Evolutionary conservation across 1,140 invertebrate species (phyloP), one percentile per base, ranked within the genome.

Genomic region (Calosoma granatense): DNA sequence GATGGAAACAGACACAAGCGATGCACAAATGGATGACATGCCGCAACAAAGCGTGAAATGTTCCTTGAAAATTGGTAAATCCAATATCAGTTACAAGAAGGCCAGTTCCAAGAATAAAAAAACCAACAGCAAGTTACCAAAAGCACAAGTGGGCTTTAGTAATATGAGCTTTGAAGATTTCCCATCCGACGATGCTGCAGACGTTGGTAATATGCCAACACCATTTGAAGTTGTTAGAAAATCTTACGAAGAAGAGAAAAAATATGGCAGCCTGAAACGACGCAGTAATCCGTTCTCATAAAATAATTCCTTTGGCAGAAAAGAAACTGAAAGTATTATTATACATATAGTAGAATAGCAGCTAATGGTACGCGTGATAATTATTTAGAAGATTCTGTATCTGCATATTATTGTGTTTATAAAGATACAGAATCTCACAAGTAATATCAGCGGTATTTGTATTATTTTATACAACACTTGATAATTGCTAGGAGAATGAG

Each of bases 111-210:
- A 70, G 63, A 59, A 56, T 12, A 62, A 66, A 22, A 69, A 67
- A 60, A 57, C 53, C 9, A 63, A 61, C 6, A 36, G 67, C 55
- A 67, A 67, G 22, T 74, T 72, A 62, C 63, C 70, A 30, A 70
- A 66, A 61, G 68, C 67, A 2, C 73, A 76, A 36, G 75, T 75
- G 1, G 85, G 85, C 2, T 86, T 88, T 60, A 85, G 81, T 61
- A 88, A 88, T 63, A 84, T 88, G 83, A 88, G 85, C 63, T 88
- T 88, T 61, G 86, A 88, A 68, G 86, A 88, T 68, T 85, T 86
- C 63, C 81, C 83, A 1, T 83, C 82, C 19, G 85, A 86, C 60
- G 82, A 86, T 55, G 75, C 75, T 23, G 67, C 72, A 15, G 73
- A 76, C 22, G 68, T 65, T 54, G 64, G 67, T 9, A 66, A 57